phyloP scores from a whole-genome alignment of 1,140 invertebrate species.

The Pseudachorutes palmiensis region DNA sequence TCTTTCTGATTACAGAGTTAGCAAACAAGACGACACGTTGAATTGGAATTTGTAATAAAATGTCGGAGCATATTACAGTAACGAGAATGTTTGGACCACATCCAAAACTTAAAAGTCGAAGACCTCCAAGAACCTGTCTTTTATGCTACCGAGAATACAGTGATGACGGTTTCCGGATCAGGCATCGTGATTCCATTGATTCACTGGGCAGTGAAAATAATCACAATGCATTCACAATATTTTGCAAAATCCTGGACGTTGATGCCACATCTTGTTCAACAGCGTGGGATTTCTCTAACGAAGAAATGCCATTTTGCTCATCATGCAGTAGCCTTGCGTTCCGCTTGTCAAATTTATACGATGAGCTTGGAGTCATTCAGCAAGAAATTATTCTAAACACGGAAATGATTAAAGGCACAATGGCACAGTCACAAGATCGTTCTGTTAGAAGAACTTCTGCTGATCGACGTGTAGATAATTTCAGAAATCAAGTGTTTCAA shows the following conservation, averaged over 20 bases:
- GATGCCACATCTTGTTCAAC: neutral
- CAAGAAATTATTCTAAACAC: conserved; percentile 5
- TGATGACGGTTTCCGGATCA: neutral
- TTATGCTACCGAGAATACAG: neutral
- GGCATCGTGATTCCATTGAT: neutral
- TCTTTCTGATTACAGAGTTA: too few species aligned
- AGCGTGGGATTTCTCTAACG: neutral
- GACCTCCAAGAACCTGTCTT: neutral
- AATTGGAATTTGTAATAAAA: neutral
- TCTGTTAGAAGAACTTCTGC: neutral
- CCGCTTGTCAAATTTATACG: neutral
- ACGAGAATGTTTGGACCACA: conserved; percentile 1
- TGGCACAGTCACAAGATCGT: neutral
- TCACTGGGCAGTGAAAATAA: neutral
- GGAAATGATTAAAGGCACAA: conserved; percentile 6
- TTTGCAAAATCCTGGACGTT: neutral
- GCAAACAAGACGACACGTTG: too few species aligned
- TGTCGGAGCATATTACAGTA: neutral
- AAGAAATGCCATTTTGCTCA: neutral
- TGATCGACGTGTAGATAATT: neutral
- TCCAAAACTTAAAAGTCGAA: neutral
- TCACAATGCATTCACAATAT: neutral
- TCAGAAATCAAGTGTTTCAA: conserved; percentile 1
- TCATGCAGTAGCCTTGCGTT: neutral
- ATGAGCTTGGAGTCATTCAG: conserved; percentile 3